Percentiles rank a stretch among this genome's conserved stretches.
Conservation (phyloP, 1,140 invertebrate genomes). For the Hesperophylax magnus region DNA sequence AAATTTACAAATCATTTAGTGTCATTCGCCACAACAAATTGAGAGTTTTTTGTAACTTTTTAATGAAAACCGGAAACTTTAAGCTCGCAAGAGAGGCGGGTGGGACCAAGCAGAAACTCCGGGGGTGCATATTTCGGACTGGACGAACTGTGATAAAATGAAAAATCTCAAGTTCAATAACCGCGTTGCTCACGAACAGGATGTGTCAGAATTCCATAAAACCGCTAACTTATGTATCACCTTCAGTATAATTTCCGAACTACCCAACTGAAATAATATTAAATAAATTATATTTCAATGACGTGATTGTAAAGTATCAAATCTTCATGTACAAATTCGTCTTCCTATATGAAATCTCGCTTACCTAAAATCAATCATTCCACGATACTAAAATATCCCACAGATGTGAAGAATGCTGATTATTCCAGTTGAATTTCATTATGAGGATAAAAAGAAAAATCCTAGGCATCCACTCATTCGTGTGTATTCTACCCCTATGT, state of each 20-base stretch:
- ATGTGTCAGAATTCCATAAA: background rate
- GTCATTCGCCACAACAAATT: background rate
- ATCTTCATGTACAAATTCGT: too few relatives aligned
- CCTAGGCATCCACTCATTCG: too few relatives aligned
- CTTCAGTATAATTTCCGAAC: background rate
- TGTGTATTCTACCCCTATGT: too few relatives aligned
- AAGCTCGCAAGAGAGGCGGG: background rate
- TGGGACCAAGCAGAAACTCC: background rate
- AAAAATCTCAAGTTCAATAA: slow-evolving; percentile 30
- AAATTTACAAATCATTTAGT: background rate
- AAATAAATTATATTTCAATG: too few relatives aligned
- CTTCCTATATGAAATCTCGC: too few relatives aligned
- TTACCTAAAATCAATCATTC: too few relatives aligned
- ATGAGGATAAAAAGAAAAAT: too few relatives aligned
- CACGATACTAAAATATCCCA: too few relatives aligned
- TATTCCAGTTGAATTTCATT: too few relatives aligned
- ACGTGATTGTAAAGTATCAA: too few relatives aligned
- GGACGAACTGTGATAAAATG: slow-evolving; percentile 34
- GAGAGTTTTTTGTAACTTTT: background rate
- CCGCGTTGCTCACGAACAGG: slow-evolving; percentile 3
- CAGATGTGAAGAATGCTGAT: too few relatives aligned
- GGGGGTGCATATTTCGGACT: slow-evolving; percentile 37
- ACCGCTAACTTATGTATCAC: background rate
- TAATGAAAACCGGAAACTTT: background rate
- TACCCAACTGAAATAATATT: too few relatives aligned